phyloP scores from a whole-genome alignment of 2,797 vertebrate genomes.

The Cheirogaleus major region DNA sequence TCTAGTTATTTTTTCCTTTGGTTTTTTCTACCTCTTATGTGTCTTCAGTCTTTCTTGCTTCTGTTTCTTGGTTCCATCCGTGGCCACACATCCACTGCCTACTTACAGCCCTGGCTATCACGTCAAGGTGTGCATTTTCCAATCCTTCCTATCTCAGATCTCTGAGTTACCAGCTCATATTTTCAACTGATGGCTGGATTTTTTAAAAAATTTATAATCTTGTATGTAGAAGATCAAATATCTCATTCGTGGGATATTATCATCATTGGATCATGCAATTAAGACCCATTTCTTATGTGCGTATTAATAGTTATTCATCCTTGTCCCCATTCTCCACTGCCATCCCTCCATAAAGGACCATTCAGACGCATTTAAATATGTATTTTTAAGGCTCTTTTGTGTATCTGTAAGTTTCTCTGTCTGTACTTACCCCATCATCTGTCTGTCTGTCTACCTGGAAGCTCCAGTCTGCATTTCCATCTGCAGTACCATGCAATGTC shows the following conservation, averaged over 20 bases:
- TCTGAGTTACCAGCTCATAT: not conserved
- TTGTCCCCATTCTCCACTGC: not conserved
- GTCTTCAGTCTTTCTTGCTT: not conserved
- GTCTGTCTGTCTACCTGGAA: not conserved
- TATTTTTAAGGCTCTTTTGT: not conserved
- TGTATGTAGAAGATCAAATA: not conserved
- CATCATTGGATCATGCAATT: not conserved
- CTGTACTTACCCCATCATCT: not conserved
- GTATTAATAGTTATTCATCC: not conserved
- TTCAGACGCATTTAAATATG: not conserved
- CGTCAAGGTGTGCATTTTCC: not conserved
- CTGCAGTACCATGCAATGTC: accelerated
- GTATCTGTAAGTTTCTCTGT: not conserved
- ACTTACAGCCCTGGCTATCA: not conserved
- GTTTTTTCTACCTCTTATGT: not conserved
- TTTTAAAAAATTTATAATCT: not conserved
- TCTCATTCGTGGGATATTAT: not conserved
- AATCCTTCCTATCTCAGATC: not conserved
- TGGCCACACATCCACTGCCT: not conserved
- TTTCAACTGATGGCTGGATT: not conserved
- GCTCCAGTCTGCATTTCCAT: not conserved
- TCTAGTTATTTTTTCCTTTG: not conserved
- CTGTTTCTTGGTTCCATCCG: not conserved
- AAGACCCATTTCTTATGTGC: not conserved
- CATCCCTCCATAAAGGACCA: not conserved